Evolutionary conservation across 2,113 vertebrate genomes (phyloP).

Genomic region (Cricetomys ansorgei): DNA sequence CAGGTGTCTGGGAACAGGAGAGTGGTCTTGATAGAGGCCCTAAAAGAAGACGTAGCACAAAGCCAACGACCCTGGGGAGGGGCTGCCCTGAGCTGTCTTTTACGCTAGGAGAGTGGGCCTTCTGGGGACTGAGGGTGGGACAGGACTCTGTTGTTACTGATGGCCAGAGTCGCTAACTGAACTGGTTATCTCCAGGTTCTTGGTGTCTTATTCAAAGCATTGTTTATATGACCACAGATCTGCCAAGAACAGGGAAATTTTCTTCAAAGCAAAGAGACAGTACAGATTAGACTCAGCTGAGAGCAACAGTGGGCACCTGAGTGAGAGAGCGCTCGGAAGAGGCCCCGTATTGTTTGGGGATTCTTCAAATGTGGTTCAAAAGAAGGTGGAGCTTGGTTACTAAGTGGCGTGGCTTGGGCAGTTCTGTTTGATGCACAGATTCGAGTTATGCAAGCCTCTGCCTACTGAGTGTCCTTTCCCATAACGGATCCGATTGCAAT

Average conservation of each 20-base stretch:
- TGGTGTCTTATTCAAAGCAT: background rate
- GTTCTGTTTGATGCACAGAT: background rate
- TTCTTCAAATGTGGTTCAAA: background rate
- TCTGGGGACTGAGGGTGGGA: rapidly evolving
- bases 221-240: no score
- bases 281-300: background rate
- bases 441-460: background rate
- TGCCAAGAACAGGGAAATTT: background rate
- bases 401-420: background rate
- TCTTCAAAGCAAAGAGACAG: background rate
- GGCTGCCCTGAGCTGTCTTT: rapidly evolving
- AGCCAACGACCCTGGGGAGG: rapidly evolving
- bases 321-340: no score
- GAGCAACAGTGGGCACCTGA: background rate
- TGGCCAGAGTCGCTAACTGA: background rate
- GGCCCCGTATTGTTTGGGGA: background rate
- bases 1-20: background rate
- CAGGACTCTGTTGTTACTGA: background rate
- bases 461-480: background rate
- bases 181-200: background rate
- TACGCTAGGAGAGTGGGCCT: background rate
- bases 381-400: background rate
- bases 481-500: no score
- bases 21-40: background rate
- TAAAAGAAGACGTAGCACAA: background rate